phyloP scores from a whole-genome alignment of 1,140 invertebrate genomes.

The Drosophila cardini region DNA sequence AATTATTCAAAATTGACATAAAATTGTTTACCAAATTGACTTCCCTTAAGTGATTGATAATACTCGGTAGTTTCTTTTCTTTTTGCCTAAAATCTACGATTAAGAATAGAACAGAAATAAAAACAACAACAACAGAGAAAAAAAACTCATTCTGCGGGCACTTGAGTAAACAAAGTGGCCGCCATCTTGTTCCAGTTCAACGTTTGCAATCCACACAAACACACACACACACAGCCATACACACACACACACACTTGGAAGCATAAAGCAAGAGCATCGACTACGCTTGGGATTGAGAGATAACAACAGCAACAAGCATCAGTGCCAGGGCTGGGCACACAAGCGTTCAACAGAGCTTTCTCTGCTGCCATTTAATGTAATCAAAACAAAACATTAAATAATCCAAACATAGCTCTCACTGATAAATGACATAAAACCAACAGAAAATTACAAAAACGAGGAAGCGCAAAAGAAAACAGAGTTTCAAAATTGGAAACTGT shows the following conservation, averaged over 20 bases:
- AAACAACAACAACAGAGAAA: slow-evolving; percentile 29
- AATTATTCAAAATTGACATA: slow-evolving; percentile 4
- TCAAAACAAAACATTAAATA: slow-evolving; percentile 63
- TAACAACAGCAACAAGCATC: slow-evolving; percentile 14
- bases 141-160: slow-evolving; percentile 48
- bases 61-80: slow-evolving; percentile 3
- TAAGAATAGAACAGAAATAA: slow-evolving; percentile 26
- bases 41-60: slow-evolving; percentile 41
- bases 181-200: slow-evolving; percentile 70
- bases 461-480: slow-evolving; percentile 31
- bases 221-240: slow-evolving; percentile 10
- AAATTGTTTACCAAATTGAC: slow-evolving; percentile 7
- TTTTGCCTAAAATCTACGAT: slow-evolving; percentile 46
- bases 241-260: slow-evolving; percentile 5
- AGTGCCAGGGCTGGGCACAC: slow-evolving; percentile 23
- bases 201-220: slow-evolving; percentile 24
- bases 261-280: slow-evolving; percentile 25
- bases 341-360: slow-evolving; percentile 19
- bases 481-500: slow-evolving; percentile 28
- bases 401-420: slow-evolving; percentile 54
- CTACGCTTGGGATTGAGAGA: slow-evolving; percentile 45
- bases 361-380: slow-evolving; percentile 20
- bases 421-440: slow-evolving; percentile 69
- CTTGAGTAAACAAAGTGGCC: slow-evolving; percentile 64
- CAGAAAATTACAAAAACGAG: slow-evolving; percentile 15